These are phyloP conservation scores for Hofmannophila pseudospretella DNA, from an alignment of 2,888 invertebrate species.

Conservation along the genomic window DNA sequence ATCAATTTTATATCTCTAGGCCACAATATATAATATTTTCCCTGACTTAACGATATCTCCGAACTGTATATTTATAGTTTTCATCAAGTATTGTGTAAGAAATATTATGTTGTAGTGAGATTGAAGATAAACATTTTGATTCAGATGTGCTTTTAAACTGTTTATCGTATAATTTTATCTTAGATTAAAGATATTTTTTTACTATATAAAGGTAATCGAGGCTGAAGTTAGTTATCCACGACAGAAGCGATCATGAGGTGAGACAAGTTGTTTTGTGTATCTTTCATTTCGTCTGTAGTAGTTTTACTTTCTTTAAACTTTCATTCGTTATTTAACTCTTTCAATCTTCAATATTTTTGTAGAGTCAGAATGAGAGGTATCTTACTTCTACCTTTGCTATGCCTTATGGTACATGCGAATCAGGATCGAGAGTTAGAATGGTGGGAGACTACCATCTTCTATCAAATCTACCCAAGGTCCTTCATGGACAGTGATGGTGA, in stretches of 20 bases:
- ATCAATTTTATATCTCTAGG: no score
- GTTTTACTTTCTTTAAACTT: no score
- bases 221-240: background rate
- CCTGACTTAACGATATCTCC: no score
- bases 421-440: conserved; percentile 72
- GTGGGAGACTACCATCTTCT: conserved; percentile 88
- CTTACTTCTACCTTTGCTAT: conserved; percentile 33
- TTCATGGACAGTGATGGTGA: conserved; percentile 88
- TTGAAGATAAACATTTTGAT: background rate
- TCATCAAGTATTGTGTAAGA: no score
- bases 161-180: background rate
- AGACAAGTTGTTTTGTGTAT: no score
- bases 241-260: no score
- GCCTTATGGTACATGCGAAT: conserved; percentile 28
- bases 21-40: no score
- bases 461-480: conserved; percentile 89
- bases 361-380: conserved; percentile 9
- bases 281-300: no score
- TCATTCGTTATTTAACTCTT: no score
- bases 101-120: background rate
- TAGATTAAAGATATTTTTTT: background rate
- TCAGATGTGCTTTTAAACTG: background rate
- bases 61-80: no score
- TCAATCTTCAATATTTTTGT: background rate
- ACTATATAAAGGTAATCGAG: background rate